phyloP scores from a whole-genome alignment of 2,113 vertebrate genomes.

The Ophthalmolycus amberensis region DNA sequence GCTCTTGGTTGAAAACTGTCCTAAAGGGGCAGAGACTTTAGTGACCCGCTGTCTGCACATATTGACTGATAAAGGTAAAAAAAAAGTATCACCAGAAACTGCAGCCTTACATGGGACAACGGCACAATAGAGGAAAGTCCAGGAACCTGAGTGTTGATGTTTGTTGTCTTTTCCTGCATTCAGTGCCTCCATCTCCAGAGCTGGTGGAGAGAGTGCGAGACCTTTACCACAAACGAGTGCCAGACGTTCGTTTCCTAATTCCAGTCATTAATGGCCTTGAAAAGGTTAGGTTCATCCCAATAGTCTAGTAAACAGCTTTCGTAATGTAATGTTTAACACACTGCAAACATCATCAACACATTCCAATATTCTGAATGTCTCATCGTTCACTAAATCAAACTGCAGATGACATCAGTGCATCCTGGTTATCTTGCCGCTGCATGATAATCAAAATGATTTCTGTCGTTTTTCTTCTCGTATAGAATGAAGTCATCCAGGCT shows the following conservation, averaged over 20 bases:
- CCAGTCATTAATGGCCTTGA: constrained; percentile 96
- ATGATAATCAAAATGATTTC: background rate
- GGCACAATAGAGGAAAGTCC: background rate
- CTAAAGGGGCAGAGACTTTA: constrained; percentile 94
- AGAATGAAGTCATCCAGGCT: constrained; percentile 96
- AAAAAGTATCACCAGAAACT: background rate
- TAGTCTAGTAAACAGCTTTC: background rate
- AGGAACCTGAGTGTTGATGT: background rate
- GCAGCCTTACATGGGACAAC: background rate
- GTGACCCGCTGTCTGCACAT: constrained; percentile 96
- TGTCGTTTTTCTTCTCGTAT: constrained; percentile 14
- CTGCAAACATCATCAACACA: background rate
- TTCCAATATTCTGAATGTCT: background rate
- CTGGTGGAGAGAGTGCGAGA: constrained; percentile 94
- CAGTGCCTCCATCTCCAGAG: constrained; percentile 95
- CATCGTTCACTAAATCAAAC: background rate
- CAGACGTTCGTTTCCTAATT: constrained; percentile 94
- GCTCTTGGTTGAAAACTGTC: constrained; percentile 94
- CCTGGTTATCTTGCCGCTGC: background rate
- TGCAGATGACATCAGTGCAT: background rate
- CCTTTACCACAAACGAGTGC: constrained; percentile 95
- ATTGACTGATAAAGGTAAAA: constrained; percentile 93
- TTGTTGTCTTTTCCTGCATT: background rate
- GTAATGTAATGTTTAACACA: background rate
- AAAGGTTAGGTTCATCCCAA: constrained; percentile 83